Base-by-base conservation (phyloP, 2,888 invertebrate genomes). In the Oxycera nigricornis region DNA sequence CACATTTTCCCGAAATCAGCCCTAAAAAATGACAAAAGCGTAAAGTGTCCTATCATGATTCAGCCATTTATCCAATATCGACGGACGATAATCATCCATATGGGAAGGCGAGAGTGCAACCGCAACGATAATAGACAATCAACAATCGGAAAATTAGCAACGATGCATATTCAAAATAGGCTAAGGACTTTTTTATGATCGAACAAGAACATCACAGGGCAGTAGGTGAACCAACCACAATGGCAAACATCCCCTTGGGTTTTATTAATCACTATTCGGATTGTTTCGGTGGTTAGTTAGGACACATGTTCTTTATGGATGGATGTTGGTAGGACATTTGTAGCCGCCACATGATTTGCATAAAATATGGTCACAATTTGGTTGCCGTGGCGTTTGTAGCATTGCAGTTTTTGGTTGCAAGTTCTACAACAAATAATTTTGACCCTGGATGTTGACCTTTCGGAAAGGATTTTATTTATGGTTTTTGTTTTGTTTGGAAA, bases 341-440 rank as follows among this genome's bases (percentile, higher is more conserved):
- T 61, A 35, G 30, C 61, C 61, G 30, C 61, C 61, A 28, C 50
- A 68, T 52, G 68, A 68, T 68, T 68, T 68, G 68, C 68, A 68
- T 68, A 68, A 68, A 68, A 68, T 68, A 52, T 68, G 68, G 68
- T 52, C 50, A 52, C 28, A 68, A 31, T 68, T 68, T 52, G 31
- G 20, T 46, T 14, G 46, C 20, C 17, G 4, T 62, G 14, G 65
- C 17, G 20, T 14, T 7, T 17, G 30, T 28, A 20, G 30, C 7
- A 46, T 61, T 61, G 17, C 17, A 61, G 17, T 61, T 61, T n/a
- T 24, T 3, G 61, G 35, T n/a, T 2, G n/a, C 17, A 28, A 31
- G 28, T 26, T 26, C 26, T 72, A 72, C 72, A n/a, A n/a, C n/a
- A 72, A 72, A 72, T 72, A 39, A 59, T 35, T 72, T 59, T 59